Evolutionary conservation across 2,113 vertebrate genomes (phyloP).

Genomic region (Porphyrio hochstetteri): DNA sequence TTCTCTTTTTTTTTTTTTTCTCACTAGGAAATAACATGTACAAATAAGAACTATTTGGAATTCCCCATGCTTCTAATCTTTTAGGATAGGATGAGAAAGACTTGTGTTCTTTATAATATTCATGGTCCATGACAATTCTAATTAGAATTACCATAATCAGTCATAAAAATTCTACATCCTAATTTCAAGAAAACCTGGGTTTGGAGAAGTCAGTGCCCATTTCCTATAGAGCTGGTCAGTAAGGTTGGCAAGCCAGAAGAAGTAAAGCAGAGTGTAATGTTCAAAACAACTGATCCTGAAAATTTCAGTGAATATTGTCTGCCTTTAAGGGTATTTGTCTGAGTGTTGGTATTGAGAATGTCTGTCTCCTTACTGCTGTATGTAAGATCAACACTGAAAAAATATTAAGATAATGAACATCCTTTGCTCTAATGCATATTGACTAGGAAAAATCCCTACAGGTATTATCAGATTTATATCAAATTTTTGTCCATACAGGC

Average conservation of each 20-base stretch:
- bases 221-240: neutral
- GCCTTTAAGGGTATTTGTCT: neutral
- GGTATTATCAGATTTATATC: neutral
- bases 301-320: neutral
- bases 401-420: neutral
- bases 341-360: neutral
- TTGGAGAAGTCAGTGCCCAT: neutral
- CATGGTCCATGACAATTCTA: neutral
- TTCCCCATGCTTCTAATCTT: neutral
- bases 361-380: neutral
- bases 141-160: neutral
- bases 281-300: neutral
- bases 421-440: neutral
- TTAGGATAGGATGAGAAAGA: neutral
- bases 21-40: neutral
- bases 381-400: neutral
- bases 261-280: neutral
- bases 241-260: neutral
- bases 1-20: neutral
- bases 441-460: fast-evolving
- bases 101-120: neutral
- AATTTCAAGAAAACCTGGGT: neutral
- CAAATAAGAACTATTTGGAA: neutral
- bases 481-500: neutral
- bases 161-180: neutral